Percentiles rank a stretch among this genome's conserved stretches.
phyloP scores from a whole-genome alignment of 2,888 invertebrate genomes.

The Pristionchus mayeri region DNA sequence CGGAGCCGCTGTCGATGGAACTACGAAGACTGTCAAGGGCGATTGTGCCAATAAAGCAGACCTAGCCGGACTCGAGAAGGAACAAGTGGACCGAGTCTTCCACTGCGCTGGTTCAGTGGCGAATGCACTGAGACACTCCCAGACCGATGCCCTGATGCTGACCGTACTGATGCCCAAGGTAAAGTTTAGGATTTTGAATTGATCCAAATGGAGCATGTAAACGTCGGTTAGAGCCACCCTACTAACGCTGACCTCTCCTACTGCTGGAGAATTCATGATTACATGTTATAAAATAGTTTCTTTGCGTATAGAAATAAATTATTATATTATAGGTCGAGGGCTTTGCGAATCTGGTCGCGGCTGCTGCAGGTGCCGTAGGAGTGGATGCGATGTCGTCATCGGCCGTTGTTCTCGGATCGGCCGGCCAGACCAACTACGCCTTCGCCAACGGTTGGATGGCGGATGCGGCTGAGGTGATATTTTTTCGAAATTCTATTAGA shows the following conservation, averaged over 20 bases:
- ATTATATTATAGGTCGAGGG: too few relatives aligned
- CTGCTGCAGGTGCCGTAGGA: conserved; percentile 10
- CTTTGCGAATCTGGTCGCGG: conserved; percentile 53
- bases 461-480: conserved; percentile 54
- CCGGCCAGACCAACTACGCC: conserved; percentile 70
- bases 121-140: conserved; percentile 56
- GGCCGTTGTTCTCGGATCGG: conserved; percentile 68
- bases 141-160: conserved; percentile 54
- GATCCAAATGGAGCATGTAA: too few relatives aligned
- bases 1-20: background rate
- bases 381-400: conserved; percentile 66
- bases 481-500: too few relatives aligned
- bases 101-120: conserved; percentile 69
- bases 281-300: too few relatives aligned
- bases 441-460: conserved; percentile 68
- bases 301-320: too few relatives aligned
- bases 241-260: too few relatives aligned
- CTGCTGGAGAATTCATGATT: too few relatives aligned
- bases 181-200: too few relatives aligned
- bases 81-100: conserved; percentile 57
- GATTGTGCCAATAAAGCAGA: conserved; percentile 46
- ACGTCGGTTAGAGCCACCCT: too few relatives aligned
- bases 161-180: conserved; percentile 60
- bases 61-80: conserved; percentile 4
- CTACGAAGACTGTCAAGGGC: background rate